A percentile compares a stretch with the other conserved stretches of the same genome.
phyloP scores from a whole-genome alignment of 2,113 vertebrate genomes.

The Tylochromis polylepis region DNA sequence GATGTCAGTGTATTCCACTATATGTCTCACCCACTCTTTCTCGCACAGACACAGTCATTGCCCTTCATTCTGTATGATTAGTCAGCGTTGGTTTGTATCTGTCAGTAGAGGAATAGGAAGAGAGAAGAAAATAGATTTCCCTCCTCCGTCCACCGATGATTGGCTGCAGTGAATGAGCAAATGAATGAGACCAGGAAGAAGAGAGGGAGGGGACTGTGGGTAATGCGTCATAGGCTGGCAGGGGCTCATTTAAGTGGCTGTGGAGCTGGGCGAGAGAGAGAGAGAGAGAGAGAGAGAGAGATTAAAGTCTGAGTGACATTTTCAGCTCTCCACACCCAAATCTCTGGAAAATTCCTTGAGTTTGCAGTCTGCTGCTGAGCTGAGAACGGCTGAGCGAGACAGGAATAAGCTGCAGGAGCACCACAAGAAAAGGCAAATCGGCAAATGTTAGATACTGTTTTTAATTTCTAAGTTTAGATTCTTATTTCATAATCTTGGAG shows the following conservation, averaged over 20 bases:
- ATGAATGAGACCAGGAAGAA: constrained; percentile 14
- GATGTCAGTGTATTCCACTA: constrained; percentile 74
- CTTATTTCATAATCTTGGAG: constrained; percentile 9
- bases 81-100: constrained; percentile 33
- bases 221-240: constrained; percentile 52
- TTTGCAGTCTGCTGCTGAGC: neutral
- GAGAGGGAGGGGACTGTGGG: constrained; percentile 33
- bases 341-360: constrained; percentile 42
- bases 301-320: constrained; percentile 26
- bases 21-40: neutral
- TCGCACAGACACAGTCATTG: neutral
- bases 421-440: neutral
- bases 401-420: neutral
- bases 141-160: constrained; percentile 7
- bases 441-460: neutral
- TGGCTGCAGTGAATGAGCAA: constrained; percentile 20
- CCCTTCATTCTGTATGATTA: constrained; percentile 43
- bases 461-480: neutral
- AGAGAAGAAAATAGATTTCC: neutral
- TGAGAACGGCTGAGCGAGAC: neutral
- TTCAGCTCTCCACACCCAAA: constrained; percentile 27
- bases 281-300: neutral
- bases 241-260: constrained; percentile 49
- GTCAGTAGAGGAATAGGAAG: neutral
- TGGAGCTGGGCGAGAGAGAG: neutral